phyloP scores from a whole-genome alignment of 2,113 vertebrate species.

The Quiscalus mexicanus region DNA sequence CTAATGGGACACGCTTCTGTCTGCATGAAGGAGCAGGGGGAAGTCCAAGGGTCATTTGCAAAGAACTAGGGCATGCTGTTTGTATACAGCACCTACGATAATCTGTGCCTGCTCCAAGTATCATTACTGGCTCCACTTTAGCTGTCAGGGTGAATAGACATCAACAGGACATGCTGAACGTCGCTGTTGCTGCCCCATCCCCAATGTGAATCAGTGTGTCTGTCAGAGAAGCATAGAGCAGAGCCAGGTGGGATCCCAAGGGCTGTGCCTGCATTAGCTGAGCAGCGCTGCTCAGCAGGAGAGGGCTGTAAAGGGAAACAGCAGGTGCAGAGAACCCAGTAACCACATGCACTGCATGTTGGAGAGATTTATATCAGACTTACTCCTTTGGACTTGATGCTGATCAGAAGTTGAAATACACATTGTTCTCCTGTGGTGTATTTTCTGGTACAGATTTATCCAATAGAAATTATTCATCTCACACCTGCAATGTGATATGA shows the following conservation, averaged over 20 bases:
- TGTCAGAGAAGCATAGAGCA: neutral
- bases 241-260: neutral
- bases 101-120: neutral
- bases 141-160: conserved; percentile 2
- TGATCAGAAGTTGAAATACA: neutral
- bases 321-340: accelerated
- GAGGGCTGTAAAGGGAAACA: neutral
- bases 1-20: neutral
- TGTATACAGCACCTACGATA: neutral
- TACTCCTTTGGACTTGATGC: neutral
- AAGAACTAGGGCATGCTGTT: conserved; percentile 5
- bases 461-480: neutral
- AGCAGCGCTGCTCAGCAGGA: neutral
- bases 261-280: neutral
- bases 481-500: no score
- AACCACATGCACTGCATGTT: neutral
- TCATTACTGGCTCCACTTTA: neutral
- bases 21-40: neutral
- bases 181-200: accelerated
- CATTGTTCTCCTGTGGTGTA: neutral
- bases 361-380: neutral
- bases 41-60: neutral
- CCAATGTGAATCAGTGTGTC: neutral
- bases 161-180: neutral
- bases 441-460: neutral